Conservation (phyloP, 2,797 vertebrate species). For the Sternarchorhynchus goeldii region DNA sequence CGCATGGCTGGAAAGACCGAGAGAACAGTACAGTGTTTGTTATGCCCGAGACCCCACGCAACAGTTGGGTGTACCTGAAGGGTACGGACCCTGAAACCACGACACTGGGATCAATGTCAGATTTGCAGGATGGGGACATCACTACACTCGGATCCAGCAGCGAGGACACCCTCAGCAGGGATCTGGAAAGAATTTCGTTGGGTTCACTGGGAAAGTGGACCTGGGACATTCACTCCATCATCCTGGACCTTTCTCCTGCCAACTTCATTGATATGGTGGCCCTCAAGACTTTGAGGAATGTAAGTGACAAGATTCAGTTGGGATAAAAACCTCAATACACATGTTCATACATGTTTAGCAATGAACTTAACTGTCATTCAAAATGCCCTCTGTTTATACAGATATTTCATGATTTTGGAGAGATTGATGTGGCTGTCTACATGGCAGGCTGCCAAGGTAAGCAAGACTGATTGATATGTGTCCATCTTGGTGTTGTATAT, state of each 20-base stretch:
- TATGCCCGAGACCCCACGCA: constrained; percentile 64
- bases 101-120: constrained; percentile 68
- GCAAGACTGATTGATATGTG: constrained; percentile 42
- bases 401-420: constrained; percentile 91
- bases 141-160: constrained; percentile 68
- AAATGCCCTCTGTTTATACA: constrained; percentile 62
- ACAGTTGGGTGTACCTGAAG: constrained; percentile 77
- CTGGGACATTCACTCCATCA: constrained; percentile 83
- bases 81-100: constrained; percentile 68
- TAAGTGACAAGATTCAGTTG: constrained; percentile 55
- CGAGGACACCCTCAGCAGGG: constrained; percentile 74
- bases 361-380: neutral
- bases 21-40: constrained; percentile 76
- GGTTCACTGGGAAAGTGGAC: constrained; percentile 80
- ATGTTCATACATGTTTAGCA: neutral
- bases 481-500: neutral
- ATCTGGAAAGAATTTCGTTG: constrained; percentile 74
- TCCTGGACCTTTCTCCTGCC: constrained; percentile 86
- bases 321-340: neutral
- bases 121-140: constrained; percentile 70
- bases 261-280: constrained; percentile 84
- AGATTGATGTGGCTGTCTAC: constrained; percentile 90
- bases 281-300: constrained; percentile 74
- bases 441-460: constrained; percentile 86
- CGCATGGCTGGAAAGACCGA: constrained; percentile 58